Percentiles rank a stretch among this genome's conserved stretches.
Conservation (phyloP, 1,140 invertebrate genomes). For the Bombus turneri region DNA sequence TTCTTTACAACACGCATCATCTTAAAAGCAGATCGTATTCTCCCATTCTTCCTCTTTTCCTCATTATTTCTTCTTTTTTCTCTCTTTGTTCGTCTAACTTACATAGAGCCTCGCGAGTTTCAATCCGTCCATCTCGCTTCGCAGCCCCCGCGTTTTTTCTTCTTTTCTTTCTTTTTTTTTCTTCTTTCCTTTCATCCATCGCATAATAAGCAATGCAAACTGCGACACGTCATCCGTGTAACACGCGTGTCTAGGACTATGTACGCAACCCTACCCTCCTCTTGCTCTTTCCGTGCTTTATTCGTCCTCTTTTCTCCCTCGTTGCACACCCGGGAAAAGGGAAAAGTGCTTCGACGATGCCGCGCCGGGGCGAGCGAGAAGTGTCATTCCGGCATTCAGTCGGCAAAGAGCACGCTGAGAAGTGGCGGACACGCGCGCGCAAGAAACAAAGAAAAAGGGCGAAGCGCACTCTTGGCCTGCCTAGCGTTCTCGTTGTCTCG, state of each 20-base stretch:
- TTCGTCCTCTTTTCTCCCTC: conserved; percentile 50
- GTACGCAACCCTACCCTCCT: conserved; percentile 53
- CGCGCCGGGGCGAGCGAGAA: conserved; percentile 59
- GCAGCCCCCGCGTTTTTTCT: background rate
- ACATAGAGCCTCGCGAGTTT: background rate
- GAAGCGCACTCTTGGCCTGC: conserved; percentile 32
- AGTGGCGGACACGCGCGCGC: conserved; percentile 49
- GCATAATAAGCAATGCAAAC: conserved; percentile 62
- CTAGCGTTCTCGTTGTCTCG: conserved; percentile 26
- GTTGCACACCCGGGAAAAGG: conserved; percentile 72
- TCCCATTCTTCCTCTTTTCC: background rate
- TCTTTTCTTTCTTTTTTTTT: background rate
- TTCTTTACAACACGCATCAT: conserved; percentile 3
- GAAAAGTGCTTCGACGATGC: conserved; percentile 51
- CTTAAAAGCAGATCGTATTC: conserved; percentile 26
- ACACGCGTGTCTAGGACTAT: conserved; percentile 54
- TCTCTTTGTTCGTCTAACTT: background rate
- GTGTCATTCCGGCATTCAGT: conserved; percentile 62
- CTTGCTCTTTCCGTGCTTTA: conserved; percentile 6
- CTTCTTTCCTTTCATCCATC: background rate
- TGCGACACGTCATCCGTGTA: conserved; percentile 69
- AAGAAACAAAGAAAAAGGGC: conserved; percentile 58
- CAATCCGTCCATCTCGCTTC: conserved; percentile 4
- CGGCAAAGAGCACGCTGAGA: conserved; percentile 61
- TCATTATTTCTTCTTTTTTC: background rate